Evolutionary conservation across 1,140 invertebrate species (phyloP).

Genomic region (Trichonephila clavipes): DNA sequence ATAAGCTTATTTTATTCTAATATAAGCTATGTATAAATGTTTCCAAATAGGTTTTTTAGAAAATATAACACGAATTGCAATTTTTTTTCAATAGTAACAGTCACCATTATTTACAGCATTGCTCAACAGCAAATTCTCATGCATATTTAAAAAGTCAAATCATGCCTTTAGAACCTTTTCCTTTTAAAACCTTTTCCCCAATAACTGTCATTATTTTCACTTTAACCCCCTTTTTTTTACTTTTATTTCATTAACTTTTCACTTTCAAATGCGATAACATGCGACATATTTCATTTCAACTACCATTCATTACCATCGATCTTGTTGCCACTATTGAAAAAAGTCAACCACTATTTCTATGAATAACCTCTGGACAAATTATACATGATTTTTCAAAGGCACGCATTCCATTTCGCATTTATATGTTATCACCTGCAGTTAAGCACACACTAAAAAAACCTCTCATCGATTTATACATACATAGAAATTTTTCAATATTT

Average conservation of each 20-base stretch:
- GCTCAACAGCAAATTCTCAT: no score
- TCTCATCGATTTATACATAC: background rate
- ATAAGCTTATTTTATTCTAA: no score
- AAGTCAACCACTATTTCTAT: background rate
- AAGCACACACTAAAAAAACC: background rate
- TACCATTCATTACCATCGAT: background rate
- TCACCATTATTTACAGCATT: no score
- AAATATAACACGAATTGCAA: no score
- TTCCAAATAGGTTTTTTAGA: no score
- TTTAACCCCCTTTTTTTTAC: background rate
- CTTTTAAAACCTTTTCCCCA: background rate
- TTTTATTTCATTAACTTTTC: background rate
- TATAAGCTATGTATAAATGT: no score
- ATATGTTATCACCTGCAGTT: background rate
- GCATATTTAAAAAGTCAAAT: no score
- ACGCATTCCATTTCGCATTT: background rate
- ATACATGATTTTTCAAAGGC: constrained; percentile 32
- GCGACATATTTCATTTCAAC: background rate
- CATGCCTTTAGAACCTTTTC: background rate
- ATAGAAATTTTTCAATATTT: background rate
- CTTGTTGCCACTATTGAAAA: background rate
- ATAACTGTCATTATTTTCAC: constrained; percentile 9
- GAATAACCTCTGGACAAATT: constrained; percentile 17
- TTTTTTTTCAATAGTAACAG: no score
- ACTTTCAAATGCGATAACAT: background rate